Percentiles rank a stretch among this genome's conserved stretches.
Conservation (phyloP, 2,888 invertebrate genomes). For the Drosophila gaucha region DNA sequence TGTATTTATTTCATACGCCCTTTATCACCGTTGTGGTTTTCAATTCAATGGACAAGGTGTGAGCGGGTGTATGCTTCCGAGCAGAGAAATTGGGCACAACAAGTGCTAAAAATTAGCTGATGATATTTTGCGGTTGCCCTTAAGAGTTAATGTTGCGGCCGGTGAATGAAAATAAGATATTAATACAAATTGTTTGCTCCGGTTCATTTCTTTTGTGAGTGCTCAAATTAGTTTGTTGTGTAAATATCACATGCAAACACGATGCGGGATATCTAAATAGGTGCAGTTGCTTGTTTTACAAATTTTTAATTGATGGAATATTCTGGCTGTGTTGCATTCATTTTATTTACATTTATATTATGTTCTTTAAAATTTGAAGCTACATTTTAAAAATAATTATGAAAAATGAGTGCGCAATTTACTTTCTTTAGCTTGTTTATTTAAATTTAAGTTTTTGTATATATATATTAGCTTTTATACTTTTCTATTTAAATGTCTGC, state of each 20-base stretch:
- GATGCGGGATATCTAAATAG: not conserved
- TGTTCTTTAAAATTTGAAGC: not conserved
- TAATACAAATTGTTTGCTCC: constrained; percentile 20
- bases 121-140: constrained; percentile 59
- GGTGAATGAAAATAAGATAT: constrained; percentile 20
- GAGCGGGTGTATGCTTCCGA: constrained; percentile 1
- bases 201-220: constrained; percentile 38
- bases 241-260: constrained; percentile 21
- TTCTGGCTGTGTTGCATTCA: not conserved
- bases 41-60: not conserved
- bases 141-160: constrained; percentile 54
- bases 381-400: not conserved
- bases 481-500: not conserved
- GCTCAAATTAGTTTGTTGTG: constrained; percentile 45
- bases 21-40: constrained; percentile 33
- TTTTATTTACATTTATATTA: not conserved
- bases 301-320: too few species aligned
- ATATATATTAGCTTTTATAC: not conserved
- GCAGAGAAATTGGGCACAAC: constrained; percentile 54
- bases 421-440: not conserved
- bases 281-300: not conserved
- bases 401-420: too few species aligned
- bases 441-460: not conserved
- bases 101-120: constrained; percentile 60
- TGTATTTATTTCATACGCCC: constrained; percentile 33